These are phyloP conservation scores for Enteromius radiatus DNA, from an alignment of 2,797 vertebrate species.

Conservation along the genomic window DNA sequence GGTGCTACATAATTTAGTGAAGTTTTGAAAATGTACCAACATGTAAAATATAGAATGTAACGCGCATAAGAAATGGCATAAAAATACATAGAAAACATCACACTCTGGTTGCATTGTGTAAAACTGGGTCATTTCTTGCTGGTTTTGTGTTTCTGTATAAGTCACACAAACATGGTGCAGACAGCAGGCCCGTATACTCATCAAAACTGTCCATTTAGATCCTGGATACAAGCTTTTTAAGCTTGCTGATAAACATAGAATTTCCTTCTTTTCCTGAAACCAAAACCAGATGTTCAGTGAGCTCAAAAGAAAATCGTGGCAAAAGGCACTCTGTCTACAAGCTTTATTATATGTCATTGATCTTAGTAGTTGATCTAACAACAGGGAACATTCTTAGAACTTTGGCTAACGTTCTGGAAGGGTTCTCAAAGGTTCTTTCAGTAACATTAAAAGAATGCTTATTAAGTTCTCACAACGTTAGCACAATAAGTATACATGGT, in stretches of 20 bases:
- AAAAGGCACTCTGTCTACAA: background rate
- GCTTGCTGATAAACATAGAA: conserved; percentile 43
- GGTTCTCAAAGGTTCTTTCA: background rate
- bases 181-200: background rate
- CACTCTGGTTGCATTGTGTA: background rate
- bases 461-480: background rate
- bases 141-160: background rate
- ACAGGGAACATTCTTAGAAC: background rate
- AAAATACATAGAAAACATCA: background rate
- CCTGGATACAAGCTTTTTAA: background rate
- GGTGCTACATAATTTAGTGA: background rate
- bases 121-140: background rate
- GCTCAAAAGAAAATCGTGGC: conserved; percentile 12
- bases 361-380: background rate
- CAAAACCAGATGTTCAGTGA: conserved; percentile 39
- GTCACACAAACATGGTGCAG: background rate
- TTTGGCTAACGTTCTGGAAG: background rate
- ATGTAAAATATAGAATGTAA: too few relatives aligned
- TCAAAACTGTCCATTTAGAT: background rate
- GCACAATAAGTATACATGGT: background rate
- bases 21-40: background rate
- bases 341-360: conserved; percentile 24
- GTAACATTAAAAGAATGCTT: background rate
- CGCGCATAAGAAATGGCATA: background rate
- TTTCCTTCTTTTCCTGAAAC: conserved; percentile 47